Evolutionary conservation across 2,797 vertebrate species (phyloP), one percentile per base, ranked within the genome.

Genomic region (Sarcoramphus papa): DNA sequence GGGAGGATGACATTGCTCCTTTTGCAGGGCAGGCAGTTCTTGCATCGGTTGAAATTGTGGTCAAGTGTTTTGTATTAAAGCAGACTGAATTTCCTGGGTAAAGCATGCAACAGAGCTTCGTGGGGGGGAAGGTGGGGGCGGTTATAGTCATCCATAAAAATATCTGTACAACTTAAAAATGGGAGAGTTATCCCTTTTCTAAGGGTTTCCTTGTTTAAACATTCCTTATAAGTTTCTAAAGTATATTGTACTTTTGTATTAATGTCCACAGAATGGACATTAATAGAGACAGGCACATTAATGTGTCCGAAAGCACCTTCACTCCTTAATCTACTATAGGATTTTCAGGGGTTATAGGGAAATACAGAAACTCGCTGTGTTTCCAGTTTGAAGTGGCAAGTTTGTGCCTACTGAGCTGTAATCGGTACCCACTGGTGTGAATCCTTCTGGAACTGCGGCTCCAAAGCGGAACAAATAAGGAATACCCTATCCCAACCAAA

Each of bases 81-180:
- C 81, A 79, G 70, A 5, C 30, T 24, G 83, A 60, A 31, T 83
- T 92, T 95, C 75, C 56, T 79, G 81, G 50, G 40, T 57, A 35
- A 48, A 73, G 43, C 41, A 19, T 22, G 65, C 31, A 24, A 0
- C 33, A 57, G 54, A 41, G 20, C 45, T 69, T 78, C 1, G 3
- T 0, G 0, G 35, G 22, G 13, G 14, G 18, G 10, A 2, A 16
- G 4, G 37, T 9, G 27, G 50, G 10, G 43, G 14, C 1, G 3
- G 17, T 54, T 77, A 7, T 14, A 41, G 37, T 81, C 10, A 23
- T 48, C 81, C 18, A 2, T 69, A 50, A 93, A 90, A 79, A 57
- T n/a, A 79, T 41, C 50, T 37, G 13, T 47, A 6, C n/a, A 19
- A 2, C 24, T 57, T 33, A 45, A 78, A 88, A 72, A 76, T 19